Evolutionary conservation across 2,113 vertebrate genomes (phyloP).

Genomic region (Podilymbus podiceps): DNA sequence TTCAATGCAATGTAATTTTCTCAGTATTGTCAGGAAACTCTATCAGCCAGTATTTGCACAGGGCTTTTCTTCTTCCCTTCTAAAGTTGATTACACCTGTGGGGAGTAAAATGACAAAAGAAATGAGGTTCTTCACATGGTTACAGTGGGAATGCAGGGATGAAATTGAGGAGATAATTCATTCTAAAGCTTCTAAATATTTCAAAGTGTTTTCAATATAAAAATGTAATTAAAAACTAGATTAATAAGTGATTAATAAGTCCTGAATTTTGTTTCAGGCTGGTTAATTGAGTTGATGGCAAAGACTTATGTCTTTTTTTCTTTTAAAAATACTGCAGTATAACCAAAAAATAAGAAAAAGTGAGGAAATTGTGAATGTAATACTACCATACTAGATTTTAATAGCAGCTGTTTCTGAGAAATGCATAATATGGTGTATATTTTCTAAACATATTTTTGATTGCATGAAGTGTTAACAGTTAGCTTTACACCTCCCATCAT

Average conservation of each 20-base stretch:
- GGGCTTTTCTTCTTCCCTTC: neutral
- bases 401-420: neutral
- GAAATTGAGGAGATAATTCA: neutral
- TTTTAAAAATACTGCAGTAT: neutral
- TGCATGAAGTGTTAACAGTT: neutral
- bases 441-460: neutral
- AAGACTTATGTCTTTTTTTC: neutral
- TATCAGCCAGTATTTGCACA: neutral
- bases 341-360: neutral
- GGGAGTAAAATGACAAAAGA: neutral
- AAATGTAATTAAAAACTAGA: neutral
- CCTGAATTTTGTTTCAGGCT: neutral
- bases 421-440: neutral
- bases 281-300: neutral
- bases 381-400: neutral
- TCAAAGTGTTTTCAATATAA: neutral
- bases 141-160: neutral
- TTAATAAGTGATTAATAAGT: neutral
- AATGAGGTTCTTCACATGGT: neutral
- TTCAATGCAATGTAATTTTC: neutral
- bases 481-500: neutral
- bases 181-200: neutral
- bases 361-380: neutral
- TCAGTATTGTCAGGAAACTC: neutral
- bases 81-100: neutral